Conservation (phyloP, 2,888 invertebrate species). For the Doris montereyensis region DNA sequence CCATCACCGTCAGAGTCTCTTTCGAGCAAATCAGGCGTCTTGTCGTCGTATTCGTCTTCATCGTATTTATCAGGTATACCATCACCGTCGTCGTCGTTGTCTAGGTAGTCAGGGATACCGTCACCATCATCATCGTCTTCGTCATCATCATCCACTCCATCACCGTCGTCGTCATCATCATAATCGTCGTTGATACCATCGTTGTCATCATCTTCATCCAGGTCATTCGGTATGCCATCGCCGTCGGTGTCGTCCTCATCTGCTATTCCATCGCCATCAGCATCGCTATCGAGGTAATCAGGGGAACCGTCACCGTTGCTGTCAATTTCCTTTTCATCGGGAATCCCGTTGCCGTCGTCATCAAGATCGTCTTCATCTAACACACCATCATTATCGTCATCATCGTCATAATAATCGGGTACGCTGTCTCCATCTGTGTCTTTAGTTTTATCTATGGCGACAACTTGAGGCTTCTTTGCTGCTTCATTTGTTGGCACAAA, state of each 20-base stretch:
- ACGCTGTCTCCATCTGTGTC: constrained; percentile 64
- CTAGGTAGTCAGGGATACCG: constrained; percentile 53
- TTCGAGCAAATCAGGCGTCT: constrained; percentile 57
- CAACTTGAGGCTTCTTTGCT: background rate
- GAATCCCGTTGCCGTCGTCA: constrained; percentile 63
- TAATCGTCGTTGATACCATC: constrained; percentile 45
- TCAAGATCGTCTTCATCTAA: constrained; percentile 59
- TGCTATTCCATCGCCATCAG: constrained; percentile 53
- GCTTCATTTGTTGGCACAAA: constrained; percentile 47
- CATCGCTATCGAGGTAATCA: constrained; percentile 56
- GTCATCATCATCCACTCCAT: constrained; percentile 58
- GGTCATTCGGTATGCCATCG: constrained; percentile 54
- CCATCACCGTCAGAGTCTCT: constrained; percentile 49
- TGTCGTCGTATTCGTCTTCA: constrained; percentile 50
- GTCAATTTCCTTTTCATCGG: constrained; percentile 55
- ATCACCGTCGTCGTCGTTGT: constrained; percentile 55
- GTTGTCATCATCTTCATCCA: constrained; percentile 58
- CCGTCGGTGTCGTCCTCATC: constrained; percentile 54
- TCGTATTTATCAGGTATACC: constrained; percentile 52
- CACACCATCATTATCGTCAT: constrained; percentile 55
- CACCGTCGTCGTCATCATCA: constrained; percentile 51
- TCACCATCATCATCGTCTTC: constrained; percentile 50
- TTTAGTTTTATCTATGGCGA: background rate
- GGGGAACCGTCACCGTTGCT: constrained; percentile 59
- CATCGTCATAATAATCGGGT: constrained; percentile 52